Evolutionary conservation across 2,888 invertebrate species (phyloP).

Genomic region (Ernsta delagoae): DNA sequence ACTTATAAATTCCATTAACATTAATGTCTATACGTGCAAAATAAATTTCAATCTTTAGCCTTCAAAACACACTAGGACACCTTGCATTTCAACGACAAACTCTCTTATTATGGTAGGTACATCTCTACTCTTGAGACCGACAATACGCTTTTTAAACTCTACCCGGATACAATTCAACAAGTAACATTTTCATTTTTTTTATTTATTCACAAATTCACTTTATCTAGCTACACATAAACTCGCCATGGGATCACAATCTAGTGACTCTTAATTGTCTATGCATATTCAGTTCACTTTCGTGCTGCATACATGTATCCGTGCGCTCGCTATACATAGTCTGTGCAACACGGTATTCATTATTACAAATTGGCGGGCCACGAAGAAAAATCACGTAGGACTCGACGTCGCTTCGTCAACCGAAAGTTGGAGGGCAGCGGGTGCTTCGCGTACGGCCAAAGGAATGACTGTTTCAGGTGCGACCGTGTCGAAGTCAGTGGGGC

Average conservation of each 20-base stretch:
- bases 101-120: constrained; percentile 45
- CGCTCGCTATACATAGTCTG: neutral
- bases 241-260: constrained; percentile 53
- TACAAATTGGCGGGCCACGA: constrained; percentile 44
- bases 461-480: constrained; percentile 40
- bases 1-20: constrained; percentile 20
- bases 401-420: constrained; percentile 36
- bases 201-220: constrained; percentile 74
- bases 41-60: constrained; percentile 64
- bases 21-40: constrained; percentile 40
- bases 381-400: constrained; percentile 57
- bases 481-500: constrained; percentile 44
- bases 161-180: constrained; percentile 72
- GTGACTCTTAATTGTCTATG: constrained; percentile 51
- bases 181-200: constrained; percentile 70
- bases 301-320: neutral
- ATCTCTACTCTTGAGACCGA: constrained; percentile 56
- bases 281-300: constrained; percentile 57
- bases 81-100: constrained; percentile 16
- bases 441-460: constrained; percentile 50
- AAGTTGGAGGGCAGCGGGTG: constrained; percentile 38
- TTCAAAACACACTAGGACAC: constrained; percentile 34
- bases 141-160: constrained; percentile 65
- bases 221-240: constrained; percentile 68
- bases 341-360: constrained; percentile 26